Conservation (phyloP, 2,797 vertebrate species). For the Florisuga fusca region DNA sequence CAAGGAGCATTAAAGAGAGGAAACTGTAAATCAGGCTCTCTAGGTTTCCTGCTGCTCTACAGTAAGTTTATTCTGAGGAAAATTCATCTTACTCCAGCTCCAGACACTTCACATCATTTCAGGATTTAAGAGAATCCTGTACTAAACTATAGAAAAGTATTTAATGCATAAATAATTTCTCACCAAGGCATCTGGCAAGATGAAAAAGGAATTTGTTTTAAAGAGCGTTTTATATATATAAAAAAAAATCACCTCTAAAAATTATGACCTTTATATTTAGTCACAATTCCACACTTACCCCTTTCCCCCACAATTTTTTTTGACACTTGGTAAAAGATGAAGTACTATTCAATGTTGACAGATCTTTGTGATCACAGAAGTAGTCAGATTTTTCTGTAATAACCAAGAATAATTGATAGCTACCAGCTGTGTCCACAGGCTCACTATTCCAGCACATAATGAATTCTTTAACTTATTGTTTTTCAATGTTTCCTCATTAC, state of each 20-base stretch:
- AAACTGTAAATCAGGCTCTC: conserved; percentile 58
- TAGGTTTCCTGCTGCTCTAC: conserved; percentile 30
- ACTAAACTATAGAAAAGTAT: conserved; percentile 26
- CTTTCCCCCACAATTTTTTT: conserved; percentile 37
- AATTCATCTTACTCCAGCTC: conserved; percentile 42
- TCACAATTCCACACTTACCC: conserved; percentile 42
- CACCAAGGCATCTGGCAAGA: conserved; percentile 44
- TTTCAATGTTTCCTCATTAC: conserved; percentile 72
- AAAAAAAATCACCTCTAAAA: conserved; percentile 32
- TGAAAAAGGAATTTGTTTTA: conserved; percentile 44
- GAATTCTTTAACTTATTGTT: conserved; percentile 76
- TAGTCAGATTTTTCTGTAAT: conserved; percentile 74
- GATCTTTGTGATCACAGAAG: conserved; percentile 73
- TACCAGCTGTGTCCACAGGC: conserved; percentile 82
- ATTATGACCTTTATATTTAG: conserved; percentile 37
- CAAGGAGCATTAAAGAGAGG: conserved; percentile 54
- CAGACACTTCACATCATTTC: conserved; percentile 23
- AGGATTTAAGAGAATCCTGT: conserved; percentile 37
- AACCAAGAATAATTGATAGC: conserved; percentile 77
- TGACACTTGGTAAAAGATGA: conserved; percentile 69
- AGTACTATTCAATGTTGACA: conserved; percentile 69
- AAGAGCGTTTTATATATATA: background rate
- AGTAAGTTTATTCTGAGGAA: background rate
- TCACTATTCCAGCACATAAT: conserved; percentile 55
- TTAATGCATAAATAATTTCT: conserved; percentile 47